Conservation (phyloP, 2,888 invertebrate species). For the Agrilus biguttatus region DNA sequence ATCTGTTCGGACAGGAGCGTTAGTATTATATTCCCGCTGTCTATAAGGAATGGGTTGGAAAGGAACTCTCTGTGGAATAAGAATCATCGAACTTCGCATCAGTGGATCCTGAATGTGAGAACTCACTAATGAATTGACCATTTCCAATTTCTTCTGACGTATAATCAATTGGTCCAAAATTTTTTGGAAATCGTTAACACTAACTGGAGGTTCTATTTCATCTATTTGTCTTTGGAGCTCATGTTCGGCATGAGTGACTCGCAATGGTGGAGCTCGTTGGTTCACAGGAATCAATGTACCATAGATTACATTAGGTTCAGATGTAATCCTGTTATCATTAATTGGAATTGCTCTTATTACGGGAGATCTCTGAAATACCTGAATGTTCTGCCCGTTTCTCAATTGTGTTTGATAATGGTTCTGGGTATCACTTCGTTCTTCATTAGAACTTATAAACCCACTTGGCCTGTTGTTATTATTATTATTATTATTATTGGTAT, state of each 20-base stretch:
- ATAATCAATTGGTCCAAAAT: conserved; percentile 49
- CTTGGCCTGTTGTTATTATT: conserved; percentile 5
- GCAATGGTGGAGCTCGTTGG: too few relatives aligned
- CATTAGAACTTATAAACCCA: conserved; percentile 4
- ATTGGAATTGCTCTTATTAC: conserved; percentile 24
- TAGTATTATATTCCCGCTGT: too few relatives aligned
- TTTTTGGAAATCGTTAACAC: conserved; percentile 54
- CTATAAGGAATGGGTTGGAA: too few relatives aligned
- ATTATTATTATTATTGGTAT: conserved; percentile 11
- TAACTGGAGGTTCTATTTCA: conserved; percentile 51
- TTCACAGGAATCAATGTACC: too few relatives aligned
- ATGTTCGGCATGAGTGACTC: conserved; percentile 3
- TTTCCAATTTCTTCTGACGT: conserved; percentile 45
- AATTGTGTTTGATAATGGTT: conserved; percentile 14
- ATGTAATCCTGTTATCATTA: conserved; percentile 14
- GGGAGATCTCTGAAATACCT: conserved; percentile 11
- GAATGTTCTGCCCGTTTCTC: not conserved
- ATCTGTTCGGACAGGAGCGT: not conserved
- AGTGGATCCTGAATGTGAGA: conserved; percentile 13
- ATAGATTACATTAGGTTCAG: too few relatives aligned
- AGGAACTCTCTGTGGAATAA: too few relatives aligned
- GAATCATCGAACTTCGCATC: not conserved
- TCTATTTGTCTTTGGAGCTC: conserved; percentile 35
- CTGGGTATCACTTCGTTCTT: conserved; percentile 15
- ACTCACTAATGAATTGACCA: conserved; percentile 35